Evolutionary conservation across 2,888 invertebrate species (phyloP), one percentile per base, ranked within the genome.

Genomic region (Ditula angustiorana): DNA sequence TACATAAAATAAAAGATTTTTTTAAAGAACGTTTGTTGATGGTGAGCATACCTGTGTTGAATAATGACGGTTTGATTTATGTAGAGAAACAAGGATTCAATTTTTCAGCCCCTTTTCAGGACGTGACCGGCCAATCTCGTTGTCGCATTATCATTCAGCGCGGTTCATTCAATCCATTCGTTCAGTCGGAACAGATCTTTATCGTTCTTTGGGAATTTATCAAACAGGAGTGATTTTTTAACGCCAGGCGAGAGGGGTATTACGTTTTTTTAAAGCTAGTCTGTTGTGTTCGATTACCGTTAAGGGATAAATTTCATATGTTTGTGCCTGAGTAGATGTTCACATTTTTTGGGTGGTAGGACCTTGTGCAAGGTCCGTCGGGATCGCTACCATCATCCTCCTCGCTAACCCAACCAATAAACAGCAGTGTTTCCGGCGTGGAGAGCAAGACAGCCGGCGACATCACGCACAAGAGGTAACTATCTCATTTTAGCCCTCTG

Each of bases 111-210:
- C 24, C 33, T 19, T 59, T 50, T 28, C 57, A 4, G 49, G 24
- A 44, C 57, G 63, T 63, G 63, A 53, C 63, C 44, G 44, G 26
- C 16, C 41, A 41, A 52, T 50, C 50, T 52, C 41, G 57, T 52
- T 63, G 57, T 57, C 50, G 33, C 44, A 63, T 63, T 56, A 56
- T 52, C 63, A 58, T 57, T 63, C 50, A 41, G 33, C 28, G 2
- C 37, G 19, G 47, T 50, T 62, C 49, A 26, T 44, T 57, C 63
- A 63, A 50, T 63, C 50, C 44, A 30, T 57, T 50, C 50, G 28
- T 33, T 58, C 57, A 50, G 7, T 35, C 44, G 50, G 63, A 63
- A 63, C 24, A 19, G 49, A 16, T n/a, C n/a, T n/a, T 57, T 57
- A 63, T 63, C 57, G 24, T 1, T 50, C 26, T 19, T 57, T 56